Base-by-base conservation (phyloP, 1,140 invertebrate genomes). In the Zaprionus nigranus region DNA sequence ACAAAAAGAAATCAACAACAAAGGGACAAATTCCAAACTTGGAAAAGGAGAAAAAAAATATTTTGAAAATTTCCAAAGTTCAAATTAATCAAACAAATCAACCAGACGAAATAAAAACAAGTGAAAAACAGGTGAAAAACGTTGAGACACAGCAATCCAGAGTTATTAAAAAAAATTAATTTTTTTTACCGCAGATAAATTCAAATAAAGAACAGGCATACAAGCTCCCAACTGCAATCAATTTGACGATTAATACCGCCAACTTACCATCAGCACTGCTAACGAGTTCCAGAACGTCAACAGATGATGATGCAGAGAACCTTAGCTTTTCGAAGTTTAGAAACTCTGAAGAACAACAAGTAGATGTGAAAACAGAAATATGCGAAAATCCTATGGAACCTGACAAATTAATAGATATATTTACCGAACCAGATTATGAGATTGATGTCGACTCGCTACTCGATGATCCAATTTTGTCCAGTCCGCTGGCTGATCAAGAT, bases 101-200 rank as follows among this genome's bases (percentile, higher is more conserved):
- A 7, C 38, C n/a, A n/a, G n/a, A n/a, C n/a, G n/a, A n/a, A n/a
- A n/a, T n/a, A n/a, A n/a, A n/a, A n/a, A n/a, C n/a, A n/a, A n/a
- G n/a, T n/a, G n/a, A n/a, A n/a, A n/a, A n/a, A n/a, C n/a, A n/a
- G n/a, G n/a, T n/a, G n/a, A n/a, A n/a, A n/a, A n/a, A n/a, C n/a
- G n/a, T n/a, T n/a, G n/a, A n/a, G n/a, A n/a, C n/a, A n/a, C n/a
- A n/a, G n/a, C n/a, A n/a, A n/a, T n/a, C n/a, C n/a, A n/a, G n/a
- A n/a, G n/a, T n/a, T n/a, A n/a, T n/a, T n/a, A n/a, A n/a, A n/a
- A n/a, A n/a, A n/a, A n/a, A n/a, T n/a, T 40, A n/a, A 76, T n/a
- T 15, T 59, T n/a, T 70, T 66, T 12, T 87, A 57, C 56, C 71
- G 64, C 83, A 85, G 82, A 82, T 79, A 22, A 22, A 26, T n/a